Evolutionary conservation across 2,113 vertebrate species (phyloP).

Genomic region (Synodontis membranacea): DNA sequence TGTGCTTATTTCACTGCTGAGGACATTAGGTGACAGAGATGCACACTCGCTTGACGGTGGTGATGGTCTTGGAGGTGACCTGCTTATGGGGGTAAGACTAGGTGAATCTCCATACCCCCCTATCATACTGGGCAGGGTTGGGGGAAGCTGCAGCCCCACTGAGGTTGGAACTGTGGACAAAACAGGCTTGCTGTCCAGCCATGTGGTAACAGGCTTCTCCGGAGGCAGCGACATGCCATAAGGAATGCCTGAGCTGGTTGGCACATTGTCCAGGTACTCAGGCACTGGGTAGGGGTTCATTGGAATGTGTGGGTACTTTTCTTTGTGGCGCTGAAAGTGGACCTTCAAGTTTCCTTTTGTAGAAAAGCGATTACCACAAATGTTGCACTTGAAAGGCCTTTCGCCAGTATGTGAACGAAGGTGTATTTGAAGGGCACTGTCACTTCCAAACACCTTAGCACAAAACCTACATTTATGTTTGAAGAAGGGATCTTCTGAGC

Average conservation of each 20-base stretch:
- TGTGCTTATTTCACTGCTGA: constrained; percentile 74
- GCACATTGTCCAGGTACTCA: constrained; percentile 98
- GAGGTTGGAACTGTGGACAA: constrained; percentile 85
- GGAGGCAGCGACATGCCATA: constrained; percentile 98
- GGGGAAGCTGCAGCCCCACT: constrained; percentile 88
- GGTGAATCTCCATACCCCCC: constrained; percentile 85
- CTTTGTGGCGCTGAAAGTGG: constrained; percentile 98
- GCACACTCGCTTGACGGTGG: constrained; percentile 93
- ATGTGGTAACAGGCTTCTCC: constrained; percentile 95
- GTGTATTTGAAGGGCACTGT: constrained; percentile 98
- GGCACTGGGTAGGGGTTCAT: constrained; percentile 99
- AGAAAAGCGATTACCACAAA: constrained; percentile 98
- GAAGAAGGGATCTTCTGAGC: constrained; percentile 97
- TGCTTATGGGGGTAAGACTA: constrained; percentile 86
- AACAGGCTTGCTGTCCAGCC: constrained; percentile 96
- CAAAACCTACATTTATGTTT: constrained; percentile 99
- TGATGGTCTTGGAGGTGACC: constrained; percentile 92
- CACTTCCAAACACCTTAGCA: constrained; percentile 98
- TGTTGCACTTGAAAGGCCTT: constrained; percentile 97
- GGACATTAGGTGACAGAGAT: constrained; percentile 89
- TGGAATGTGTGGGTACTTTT: constrained; percentile 99
- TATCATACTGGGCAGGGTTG: constrained; percentile 81
- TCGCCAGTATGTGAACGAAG: constrained; percentile 97
- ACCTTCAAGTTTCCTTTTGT: constrained; percentile 99
- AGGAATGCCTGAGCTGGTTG: constrained; percentile 96